A percentile compares a stretch with the other conserved stretches of the same genome.
Conservation (phyloP, 1,140 invertebrate species). For the Drosophila virilis region DNA sequence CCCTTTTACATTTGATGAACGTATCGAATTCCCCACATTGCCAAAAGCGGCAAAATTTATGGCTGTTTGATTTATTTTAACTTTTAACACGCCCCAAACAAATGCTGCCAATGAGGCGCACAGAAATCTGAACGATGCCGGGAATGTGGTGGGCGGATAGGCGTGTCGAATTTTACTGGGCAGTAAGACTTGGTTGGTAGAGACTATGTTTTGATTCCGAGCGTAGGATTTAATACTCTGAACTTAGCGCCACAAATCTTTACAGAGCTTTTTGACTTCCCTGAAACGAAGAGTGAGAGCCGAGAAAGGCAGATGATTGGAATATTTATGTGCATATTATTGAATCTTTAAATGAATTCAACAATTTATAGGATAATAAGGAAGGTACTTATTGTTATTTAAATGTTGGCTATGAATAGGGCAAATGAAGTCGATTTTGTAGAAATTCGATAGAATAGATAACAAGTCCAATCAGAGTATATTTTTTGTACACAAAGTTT, state of each 20-base stretch:
- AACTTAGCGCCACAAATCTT: slow-evolving; percentile 66
- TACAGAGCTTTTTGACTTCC: slow-evolving; percentile 42
- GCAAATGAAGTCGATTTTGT: no score
- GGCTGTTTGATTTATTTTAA: slow-evolving; percentile 81
- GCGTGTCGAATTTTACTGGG: slow-evolving; percentile 36
- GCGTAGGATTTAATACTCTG: slow-evolving; percentile 33
- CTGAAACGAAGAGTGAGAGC: slow-evolving; percentile 3
- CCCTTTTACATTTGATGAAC: slow-evolving; percentile 82
- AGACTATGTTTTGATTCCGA: not conserved
- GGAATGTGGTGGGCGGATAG: not conserved
- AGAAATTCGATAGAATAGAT: no score
- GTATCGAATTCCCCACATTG: slow-evolving; percentile 80
- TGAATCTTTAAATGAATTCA: slow-evolving; percentile 26
- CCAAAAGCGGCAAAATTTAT: slow-evolving; percentile 72
- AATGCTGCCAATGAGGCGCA: slow-evolving; percentile 70
- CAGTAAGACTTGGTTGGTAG: slow-evolving; percentile 3
- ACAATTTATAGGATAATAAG: not conserved
- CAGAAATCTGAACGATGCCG: slow-evolving; percentile 21
- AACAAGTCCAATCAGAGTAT: no score
- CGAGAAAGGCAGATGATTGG: slow-evolving; percentile 1
- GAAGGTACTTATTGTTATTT: no score
- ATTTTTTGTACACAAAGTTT: no score
- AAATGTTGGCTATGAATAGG: no score
- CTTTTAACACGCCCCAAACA: slow-evolving; percentile 74
- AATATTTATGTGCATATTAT: slow-evolving; percentile 36